Base-by-base conservation (phyloP, 2,888 invertebrate species). In the Syritta pipiens region DNA sequence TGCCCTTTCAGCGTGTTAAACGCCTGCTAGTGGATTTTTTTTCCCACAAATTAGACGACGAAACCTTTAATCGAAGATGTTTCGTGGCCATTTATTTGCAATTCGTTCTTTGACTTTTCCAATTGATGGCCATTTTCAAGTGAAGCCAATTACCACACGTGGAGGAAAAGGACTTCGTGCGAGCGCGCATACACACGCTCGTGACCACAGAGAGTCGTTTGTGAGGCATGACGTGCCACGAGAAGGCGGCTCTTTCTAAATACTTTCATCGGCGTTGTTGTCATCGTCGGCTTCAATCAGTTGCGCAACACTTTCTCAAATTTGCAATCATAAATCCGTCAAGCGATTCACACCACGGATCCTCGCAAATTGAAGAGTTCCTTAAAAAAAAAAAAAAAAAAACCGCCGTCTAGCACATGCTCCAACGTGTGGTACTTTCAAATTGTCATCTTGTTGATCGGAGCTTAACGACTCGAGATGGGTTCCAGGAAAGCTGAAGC, bases 271-370 rank as follows among this genome's bases (percentile, higher is more conserved):
- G 51, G 63, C 55, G 24, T n/a, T n/a, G n/a, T n/a, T n/a, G n/a
- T n/a, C n/a, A n/a, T n/a, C n/a, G 63, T 51, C 55, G 55, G 48
- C 26, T 10, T 14, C 20, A 20, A 14, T 14, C 53, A 2, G 32
- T 62, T 49, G 42, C 30, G 30, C 46, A 48, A 63, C 19, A 59
- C 65, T 71, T 71, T 59, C 76, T 59, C 44, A 40, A 46, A 71
- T 59, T 63, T 71, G 44, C 26, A 44, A 59, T 76, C 71, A 69
- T 76, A 76, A 76, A 76, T 76, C 69, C 57, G 35, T 76, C 68
- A 76, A 19, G 9, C 48, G 49, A 76, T 51, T 57, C 55, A 62
- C 62, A 76, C 68, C 49, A 71, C 63, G 65, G 51, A 63, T 69
- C 63, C 44, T 71, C 63, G 57, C 76, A 71, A 76, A 76, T 77